These are phyloP conservation scores for Kryptolebias ocellatus DNA, from an alignment of 2,797 vertebrate genomes.

Conservation along the genomic window DNA sequence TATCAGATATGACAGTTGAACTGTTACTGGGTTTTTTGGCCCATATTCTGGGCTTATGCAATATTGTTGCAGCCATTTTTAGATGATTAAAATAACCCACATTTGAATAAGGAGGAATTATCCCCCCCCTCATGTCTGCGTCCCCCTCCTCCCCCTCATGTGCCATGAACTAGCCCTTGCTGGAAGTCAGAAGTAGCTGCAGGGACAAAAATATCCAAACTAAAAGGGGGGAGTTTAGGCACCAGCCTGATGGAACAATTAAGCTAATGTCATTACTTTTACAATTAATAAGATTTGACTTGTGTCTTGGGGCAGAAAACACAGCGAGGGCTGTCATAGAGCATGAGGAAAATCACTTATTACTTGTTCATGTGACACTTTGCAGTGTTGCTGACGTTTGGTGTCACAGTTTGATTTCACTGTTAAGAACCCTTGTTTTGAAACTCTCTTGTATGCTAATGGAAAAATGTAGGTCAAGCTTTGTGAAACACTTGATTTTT, in stretches of 20 bases:
- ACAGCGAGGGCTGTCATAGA: conserved; percentile 35
- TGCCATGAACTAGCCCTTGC: conserved; percentile 10
- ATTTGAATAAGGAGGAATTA: neutral
- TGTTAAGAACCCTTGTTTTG: conserved; percentile 20
- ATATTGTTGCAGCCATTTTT: neutral
- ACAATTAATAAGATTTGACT: conserved; percentile 69
- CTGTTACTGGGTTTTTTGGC: neutral
- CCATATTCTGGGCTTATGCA: neutral
- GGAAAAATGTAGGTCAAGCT: conserved; percentile 34
- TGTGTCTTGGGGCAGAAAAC: conserved; percentile 54
- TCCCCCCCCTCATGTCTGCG: neutral
- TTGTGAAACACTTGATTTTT: conserved; percentile 41
- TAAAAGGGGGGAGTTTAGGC: conserved; percentile 55
- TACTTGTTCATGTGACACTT: conserved; percentile 49
- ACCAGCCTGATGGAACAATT: conserved; percentile 58
- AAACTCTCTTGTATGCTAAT: conserved; percentile 28
- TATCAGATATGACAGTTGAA: neutral
- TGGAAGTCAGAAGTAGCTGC: conserved; percentile 38
- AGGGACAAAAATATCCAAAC: conserved; percentile 54
- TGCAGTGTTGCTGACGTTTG: conserved; percentile 41
- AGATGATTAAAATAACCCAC: neutral
- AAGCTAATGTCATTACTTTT: conserved; percentile 62
- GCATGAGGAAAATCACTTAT: conserved; percentile 42
- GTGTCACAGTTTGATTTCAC: conserved; percentile 44
- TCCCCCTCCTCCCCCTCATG: neutral